A percentile compares a stretch with the other conserved stretches of the same genome.
phyloP scores from a whole-genome alignment of 2,113 vertebrate genomes.

The Thamnaconus septentrionalis region DNA sequence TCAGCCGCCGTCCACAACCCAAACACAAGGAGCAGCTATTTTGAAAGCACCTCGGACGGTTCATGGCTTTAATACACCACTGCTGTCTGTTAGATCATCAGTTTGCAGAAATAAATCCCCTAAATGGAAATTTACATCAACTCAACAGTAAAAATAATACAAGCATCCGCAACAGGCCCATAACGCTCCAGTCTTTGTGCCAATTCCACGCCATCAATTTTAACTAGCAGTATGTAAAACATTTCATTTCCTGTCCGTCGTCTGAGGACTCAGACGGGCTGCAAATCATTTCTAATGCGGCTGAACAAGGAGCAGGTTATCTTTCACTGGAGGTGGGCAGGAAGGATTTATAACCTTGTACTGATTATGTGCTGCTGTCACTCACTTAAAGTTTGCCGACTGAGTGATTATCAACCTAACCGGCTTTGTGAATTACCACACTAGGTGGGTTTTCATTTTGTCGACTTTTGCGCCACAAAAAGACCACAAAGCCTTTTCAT shows the following conservation, averaged over 20 bases:
- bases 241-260: slow-evolving; percentile 55
- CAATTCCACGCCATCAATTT: slow-evolving; percentile 49
- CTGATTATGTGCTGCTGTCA: background rate
- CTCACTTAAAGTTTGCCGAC: background rate
- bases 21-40: slow-evolving; percentile 20
- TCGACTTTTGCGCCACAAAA: too few species aligned
- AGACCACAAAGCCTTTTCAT: too few species aligned
- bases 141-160: background rate
- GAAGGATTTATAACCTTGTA: background rate
- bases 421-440: too few species aligned
- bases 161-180: background rate
- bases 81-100: background rate
- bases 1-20: slow-evolving; percentile 3
- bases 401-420: background rate
- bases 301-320: background rate
- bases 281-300: background rate
- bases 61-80: slow-evolving; percentile 17
- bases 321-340: background rate
- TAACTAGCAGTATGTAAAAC: slow-evolving; percentile 42
- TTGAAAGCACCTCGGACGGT: slow-evolving; percentile 10
- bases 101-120: slow-evolving; percentile 17
- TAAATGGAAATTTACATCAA: slow-evolving; percentile 20
- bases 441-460: too few species aligned
- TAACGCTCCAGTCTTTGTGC: slow-evolving; percentile 17
- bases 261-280: slow-evolving; percentile 3